phyloP scores from a whole-genome alignment of 2,888 invertebrate genomes.

The Drosophila anceps region DNA sequence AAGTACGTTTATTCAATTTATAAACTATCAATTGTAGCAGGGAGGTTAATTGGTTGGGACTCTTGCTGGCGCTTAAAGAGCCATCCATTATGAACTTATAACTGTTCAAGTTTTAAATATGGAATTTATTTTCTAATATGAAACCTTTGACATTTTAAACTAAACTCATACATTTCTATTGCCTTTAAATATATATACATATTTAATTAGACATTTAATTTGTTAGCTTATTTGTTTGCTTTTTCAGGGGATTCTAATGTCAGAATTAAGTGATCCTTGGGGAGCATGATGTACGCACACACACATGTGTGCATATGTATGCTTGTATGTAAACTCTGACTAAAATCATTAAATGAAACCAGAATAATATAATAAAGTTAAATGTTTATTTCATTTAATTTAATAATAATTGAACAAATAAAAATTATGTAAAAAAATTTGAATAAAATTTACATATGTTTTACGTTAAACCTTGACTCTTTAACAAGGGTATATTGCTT shows the following conservation, averaged over 20 bases:
- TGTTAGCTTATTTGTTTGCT: not conserved
- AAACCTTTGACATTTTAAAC: not conserved
- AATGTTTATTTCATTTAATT: not conserved
- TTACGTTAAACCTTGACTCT: not conserved
- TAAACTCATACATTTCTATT: not conserved
- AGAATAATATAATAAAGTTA: not conserved
- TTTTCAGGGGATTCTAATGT: constrained; percentile 7
- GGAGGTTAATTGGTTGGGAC: not conserved
- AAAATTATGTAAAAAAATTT: not conserved
- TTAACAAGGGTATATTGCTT: not conserved
- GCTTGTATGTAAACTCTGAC: not conserved
- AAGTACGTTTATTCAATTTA: constrained; percentile 13
- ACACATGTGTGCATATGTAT: not conserved
- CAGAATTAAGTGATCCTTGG: constrained; percentile 17
- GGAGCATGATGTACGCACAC: not conserved
- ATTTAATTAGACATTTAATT: not conserved
- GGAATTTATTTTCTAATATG: not conserved
- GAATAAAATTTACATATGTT: not conserved
- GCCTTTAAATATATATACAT: not conserved
- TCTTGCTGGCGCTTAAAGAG: not conserved
- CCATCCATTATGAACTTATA: not conserved
- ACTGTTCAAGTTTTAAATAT: too few relatives aligned
- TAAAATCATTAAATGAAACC: not conserved
- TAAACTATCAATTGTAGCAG: constrained; percentile 3
- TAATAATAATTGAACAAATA: not conserved